Percentiles rank a stretch among this genome's conserved stretches.
Conservation (phyloP, 2,797 vertebrate genomes). For the Rhabdophis nuchalis region DNA sequence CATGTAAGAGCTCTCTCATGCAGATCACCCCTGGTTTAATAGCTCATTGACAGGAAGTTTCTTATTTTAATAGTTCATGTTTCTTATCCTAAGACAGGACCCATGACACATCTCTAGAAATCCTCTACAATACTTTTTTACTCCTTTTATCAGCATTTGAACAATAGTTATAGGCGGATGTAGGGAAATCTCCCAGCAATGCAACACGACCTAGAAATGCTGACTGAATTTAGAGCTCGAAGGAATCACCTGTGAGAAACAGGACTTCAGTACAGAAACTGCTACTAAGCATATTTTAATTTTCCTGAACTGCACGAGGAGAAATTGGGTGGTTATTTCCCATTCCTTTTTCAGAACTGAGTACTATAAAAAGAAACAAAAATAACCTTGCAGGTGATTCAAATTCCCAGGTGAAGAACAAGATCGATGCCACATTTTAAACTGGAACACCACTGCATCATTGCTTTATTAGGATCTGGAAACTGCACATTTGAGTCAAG, state of each 20-base stretch:
- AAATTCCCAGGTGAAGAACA: neutral
- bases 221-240: neutral
- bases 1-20: neutral
- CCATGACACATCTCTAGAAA: neutral
- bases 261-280: neutral
- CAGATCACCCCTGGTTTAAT: neutral
- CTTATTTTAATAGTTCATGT: slow-evolving; percentile 10
- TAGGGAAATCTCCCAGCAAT: neutral
- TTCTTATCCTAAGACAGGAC: neutral
- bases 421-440: neutral
- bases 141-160: neutral
- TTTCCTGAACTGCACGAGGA: neutral
- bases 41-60: slow-evolving; percentile 1
- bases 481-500: slow-evolving; percentile 7
- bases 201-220: neutral
- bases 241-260: neutral
- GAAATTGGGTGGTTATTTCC: neutral
- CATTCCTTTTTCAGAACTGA: neutral
- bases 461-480: neutral
- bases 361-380: neutral
- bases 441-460: neutral
- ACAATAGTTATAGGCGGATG: neutral
- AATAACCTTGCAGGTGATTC: neutral
- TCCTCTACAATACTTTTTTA: neutral
- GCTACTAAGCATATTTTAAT: neutral